Percentiles rank a stretch among this genome's conserved stretches.
phyloP scores from a whole-genome alignment of 2,888 invertebrate genomes.

The Sphinx pinastri region DNA sequence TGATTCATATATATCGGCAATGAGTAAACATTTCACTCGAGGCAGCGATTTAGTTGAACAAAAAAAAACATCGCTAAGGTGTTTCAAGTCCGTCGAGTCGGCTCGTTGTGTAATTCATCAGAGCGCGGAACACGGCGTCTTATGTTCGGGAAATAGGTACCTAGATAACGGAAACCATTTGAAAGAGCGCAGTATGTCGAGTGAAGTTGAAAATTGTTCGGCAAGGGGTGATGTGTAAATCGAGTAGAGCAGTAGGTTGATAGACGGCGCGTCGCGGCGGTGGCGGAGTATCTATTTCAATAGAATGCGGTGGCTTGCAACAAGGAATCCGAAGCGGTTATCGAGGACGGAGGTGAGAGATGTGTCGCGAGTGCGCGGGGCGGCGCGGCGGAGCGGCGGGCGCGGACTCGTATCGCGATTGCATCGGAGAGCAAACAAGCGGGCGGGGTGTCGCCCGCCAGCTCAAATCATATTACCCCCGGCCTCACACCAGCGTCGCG shows the following conservation, averaged over 20 bases:
- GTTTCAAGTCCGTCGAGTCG: conserved; percentile 12
- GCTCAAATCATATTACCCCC: conserved; percentile 84
- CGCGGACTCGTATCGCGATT: conserved; percentile 78
- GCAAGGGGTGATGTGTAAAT: conserved; percentile 63
- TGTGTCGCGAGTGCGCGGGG: conserved; percentile 62
- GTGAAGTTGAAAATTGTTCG: conserved; percentile 57
- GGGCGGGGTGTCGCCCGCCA: conserved; percentile 75
- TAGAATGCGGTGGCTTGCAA: conserved; percentile 80
- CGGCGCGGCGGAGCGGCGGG: conserved; percentile 46
- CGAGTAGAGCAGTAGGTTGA: conserved; percentile 67
- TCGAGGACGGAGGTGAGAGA: conserved; percentile 80
- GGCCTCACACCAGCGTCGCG: conserved; percentile 72
- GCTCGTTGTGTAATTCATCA: conserved; percentile 9
- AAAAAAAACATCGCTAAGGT: conserved; percentile 39
- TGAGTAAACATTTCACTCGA: background rate
- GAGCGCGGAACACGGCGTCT: conserved; percentile 7
- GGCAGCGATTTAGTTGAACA: conserved; percentile 35
- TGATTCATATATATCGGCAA: background rate
- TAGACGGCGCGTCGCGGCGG: conserved; percentile 65
- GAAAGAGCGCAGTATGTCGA: conserved; percentile 52
- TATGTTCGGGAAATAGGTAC: conserved; percentile 38
- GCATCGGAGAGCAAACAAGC: conserved; percentile 84
- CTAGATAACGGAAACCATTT: conserved; percentile 45
- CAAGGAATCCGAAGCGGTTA: conserved; percentile 83
- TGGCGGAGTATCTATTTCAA: conserved; percentile 76